Conservation (phyloP, 1,140 invertebrate genomes). For the Lasaia peninsularis region DNA sequence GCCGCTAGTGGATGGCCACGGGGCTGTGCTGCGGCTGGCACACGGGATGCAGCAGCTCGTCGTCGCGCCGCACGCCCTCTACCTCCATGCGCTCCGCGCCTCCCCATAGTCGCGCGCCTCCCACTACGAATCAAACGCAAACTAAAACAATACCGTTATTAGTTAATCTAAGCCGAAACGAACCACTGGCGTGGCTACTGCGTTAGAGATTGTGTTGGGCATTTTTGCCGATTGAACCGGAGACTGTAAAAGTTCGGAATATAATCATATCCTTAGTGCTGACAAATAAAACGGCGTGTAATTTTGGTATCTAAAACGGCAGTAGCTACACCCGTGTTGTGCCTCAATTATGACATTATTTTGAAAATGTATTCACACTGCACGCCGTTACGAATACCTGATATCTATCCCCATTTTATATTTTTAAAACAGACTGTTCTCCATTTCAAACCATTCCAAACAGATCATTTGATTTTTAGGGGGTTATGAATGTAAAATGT, state of each 20-base stretch:
- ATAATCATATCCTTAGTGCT: background rate
- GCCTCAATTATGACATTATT: background rate
- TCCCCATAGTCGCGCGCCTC: conserved; percentile 48
- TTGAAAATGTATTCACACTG: background rate
- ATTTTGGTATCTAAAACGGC: background rate
- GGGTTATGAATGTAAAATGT: no score
- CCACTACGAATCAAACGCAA: conserved; percentile 29
- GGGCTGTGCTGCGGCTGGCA: conserved; percentile 58
- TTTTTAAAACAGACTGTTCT: background rate
- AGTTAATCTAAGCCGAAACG: background rate
- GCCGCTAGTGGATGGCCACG: conserved; percentile 65
- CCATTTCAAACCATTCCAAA: no score
- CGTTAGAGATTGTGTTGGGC: background rate
- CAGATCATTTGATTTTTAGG: no score
- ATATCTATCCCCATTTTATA: background rate
- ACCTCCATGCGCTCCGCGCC: conserved; percentile 67
- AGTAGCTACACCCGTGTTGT: background rate
- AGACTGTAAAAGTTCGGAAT: background rate
- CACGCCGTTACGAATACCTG: background rate
- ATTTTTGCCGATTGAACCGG: background rate
- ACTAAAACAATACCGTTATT: conserved; percentile 5
- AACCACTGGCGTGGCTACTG: background rate
- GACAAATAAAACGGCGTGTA: background rate
- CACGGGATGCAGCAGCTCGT: conserved; percentile 54
- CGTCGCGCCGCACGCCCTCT: conserved; percentile 53